Conservation (phyloP, 2,113 vertebrate species). For the Petroica traversi region DNA sequence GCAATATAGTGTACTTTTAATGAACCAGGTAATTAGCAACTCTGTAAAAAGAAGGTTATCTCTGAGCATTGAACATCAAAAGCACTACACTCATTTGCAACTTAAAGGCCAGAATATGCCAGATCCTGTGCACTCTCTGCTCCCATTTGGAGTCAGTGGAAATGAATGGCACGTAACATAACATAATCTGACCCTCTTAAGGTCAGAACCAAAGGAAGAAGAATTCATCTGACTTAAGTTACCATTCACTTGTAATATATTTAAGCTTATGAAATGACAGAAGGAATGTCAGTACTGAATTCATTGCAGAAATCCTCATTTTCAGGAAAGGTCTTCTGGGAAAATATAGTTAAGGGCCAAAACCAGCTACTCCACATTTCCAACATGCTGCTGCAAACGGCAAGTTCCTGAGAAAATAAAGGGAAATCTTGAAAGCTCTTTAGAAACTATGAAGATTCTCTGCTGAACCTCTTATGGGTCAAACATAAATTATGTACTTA, state of each 20-base stretch:
- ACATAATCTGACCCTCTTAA: neutral
- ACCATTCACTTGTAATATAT: neutral
- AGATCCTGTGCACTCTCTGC: neutral
- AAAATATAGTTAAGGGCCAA: neutral
- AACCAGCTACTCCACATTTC: neutral
- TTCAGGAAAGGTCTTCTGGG: neutral
- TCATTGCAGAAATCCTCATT: neutral
- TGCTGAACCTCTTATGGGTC: neutral
- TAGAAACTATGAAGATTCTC: neutral
- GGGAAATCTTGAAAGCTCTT: neutral
- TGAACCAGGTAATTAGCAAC: neutral
- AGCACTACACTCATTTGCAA: constrained; percentile 20
- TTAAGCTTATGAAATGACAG: neutral
- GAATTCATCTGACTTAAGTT: neutral
- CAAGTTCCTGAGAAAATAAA: neutral
- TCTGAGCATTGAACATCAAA: neutral
- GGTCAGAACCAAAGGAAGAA: neutral
- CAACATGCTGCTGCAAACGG: neutral
- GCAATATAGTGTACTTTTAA: neutral
- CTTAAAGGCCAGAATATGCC: neutral
- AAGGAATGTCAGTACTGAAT: neutral
- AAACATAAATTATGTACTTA: neutral
- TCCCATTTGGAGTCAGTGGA: neutral
- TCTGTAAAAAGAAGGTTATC: neutral
- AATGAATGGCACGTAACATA: neutral